These are phyloP conservation scores for Geopemphigus sp. DNA, from an alignment of 1,140 invertebrate genomes.

Conservation along the genomic window DNA sequence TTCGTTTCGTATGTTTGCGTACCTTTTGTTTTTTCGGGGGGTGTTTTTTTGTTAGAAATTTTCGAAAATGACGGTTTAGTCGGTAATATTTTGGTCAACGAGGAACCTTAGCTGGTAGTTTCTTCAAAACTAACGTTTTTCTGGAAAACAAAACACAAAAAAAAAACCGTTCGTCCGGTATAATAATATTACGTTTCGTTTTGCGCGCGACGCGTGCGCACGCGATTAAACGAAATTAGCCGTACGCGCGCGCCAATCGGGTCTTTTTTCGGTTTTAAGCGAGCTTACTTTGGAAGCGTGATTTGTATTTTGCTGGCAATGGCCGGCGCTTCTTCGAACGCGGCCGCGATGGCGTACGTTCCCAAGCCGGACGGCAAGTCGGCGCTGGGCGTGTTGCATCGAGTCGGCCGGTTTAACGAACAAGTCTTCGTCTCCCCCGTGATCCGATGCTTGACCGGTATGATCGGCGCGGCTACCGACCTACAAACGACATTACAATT, in stretches of 20 bases:
- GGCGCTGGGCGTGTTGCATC: neutral
- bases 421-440: conserved; percentile 67
- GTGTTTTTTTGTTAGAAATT: neutral
- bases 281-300: conserved; percentile 25
- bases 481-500: too few species aligned
- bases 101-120: conserved; percentile 1
- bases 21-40: neutral
- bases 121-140: conserved; percentile 36
- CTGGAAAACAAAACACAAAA: conserved; percentile 17
- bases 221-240: too few species aligned
- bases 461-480: conserved; percentile 73
- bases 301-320: conserved; percentile 20
- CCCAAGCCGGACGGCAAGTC: conserved; percentile 16
- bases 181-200: too few species aligned
- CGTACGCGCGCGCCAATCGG: too few species aligned
- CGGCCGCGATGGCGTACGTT: conserved; percentile 25
- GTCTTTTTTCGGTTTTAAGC: too few species aligned
- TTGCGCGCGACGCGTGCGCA: too few species aligned
- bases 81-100: conserved; percentile 19
- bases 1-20: neutral
- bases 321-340: conserved; percentile 11
- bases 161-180: neutral
- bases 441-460: conserved; percentile 74
- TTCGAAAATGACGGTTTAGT: conserved; percentile 2
- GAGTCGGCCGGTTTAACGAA: conserved; percentile 73